These are phyloP conservation scores for Tupaia chinensis DNA, from an alignment of 2,113 vertebrate species.

Conservation along the genomic window DNA sequence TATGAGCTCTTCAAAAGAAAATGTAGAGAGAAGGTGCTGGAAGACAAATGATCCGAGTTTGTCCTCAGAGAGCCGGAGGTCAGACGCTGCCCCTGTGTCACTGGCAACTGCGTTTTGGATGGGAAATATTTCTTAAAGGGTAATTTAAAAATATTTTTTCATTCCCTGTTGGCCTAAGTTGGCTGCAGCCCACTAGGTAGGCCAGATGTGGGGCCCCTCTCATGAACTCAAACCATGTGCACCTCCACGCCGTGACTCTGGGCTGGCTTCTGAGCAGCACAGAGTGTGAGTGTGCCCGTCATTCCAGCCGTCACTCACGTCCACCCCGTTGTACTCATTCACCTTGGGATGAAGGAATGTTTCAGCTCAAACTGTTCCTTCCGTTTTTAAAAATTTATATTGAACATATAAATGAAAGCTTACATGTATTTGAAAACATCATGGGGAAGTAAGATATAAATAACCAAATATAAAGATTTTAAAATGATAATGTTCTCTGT, in stretches of 20 bases:
- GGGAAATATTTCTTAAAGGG: neutral
- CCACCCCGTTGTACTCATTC: neutral
- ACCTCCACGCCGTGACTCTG: neutral
- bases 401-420: neutral
- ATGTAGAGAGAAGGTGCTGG: neutral
- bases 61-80: too few relatives aligned
- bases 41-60: neutral
- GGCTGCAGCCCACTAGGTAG: fast-evolving
- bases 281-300: too few relatives aligned
- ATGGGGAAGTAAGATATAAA: neutral
- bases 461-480: neutral
- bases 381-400: neutral
- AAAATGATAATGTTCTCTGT: neutral
- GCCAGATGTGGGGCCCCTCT: neutral
- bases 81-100: neutral
- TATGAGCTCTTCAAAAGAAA: neutral
- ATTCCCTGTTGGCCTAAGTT: neutral
- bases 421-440: neutral
- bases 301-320: neutral
- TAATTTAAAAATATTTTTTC: neutral
- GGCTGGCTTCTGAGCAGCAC: too few relatives aligned
- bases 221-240: neutral
- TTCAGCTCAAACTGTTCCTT: neutral
- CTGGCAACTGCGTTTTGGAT: neutral
- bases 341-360: fast-evolving